phyloP scores from a whole-genome alignment of 2,888 invertebrate genomes.

The Scaptomyza parva region DNA sequence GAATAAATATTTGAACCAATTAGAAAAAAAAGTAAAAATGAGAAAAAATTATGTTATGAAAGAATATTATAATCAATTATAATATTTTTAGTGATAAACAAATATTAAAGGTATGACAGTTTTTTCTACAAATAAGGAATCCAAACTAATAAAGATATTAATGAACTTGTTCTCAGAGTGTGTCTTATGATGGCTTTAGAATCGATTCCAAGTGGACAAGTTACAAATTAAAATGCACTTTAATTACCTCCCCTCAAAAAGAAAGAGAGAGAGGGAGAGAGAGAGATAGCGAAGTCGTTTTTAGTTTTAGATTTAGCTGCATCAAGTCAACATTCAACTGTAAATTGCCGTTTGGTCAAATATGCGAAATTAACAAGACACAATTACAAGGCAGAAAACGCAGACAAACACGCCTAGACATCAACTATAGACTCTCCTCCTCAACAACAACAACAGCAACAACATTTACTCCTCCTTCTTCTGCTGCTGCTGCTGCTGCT shows the following conservation, averaged over 20 bases:
- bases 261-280: too few species aligned
- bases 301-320: constrained; percentile 32
- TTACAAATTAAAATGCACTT: constrained; percentile 76
- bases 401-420: constrained; percentile 74
- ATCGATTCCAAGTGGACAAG: constrained; percentile 72
- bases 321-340: constrained; percentile 61
- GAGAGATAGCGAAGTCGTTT: neutral
- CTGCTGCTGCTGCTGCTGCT: constrained; percentile 19
- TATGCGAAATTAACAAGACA: constrained; percentile 81
- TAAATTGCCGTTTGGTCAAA: constrained; percentile 80
- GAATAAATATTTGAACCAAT: too few species aligned
- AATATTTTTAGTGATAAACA: too few species aligned
- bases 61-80: too few species aligned
- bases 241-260: constrained; percentile 52
- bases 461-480: constrained; percentile 15
- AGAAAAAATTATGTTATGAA: too few species aligned
- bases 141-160: too few species aligned
- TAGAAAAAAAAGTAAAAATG: too few species aligned
- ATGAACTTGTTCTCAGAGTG: neutral
- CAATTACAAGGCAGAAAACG: constrained; percentile 78
- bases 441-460: constrained; percentile 2
- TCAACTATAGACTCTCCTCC: constrained; percentile 39
- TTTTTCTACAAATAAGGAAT: too few species aligned
- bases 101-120: too few species aligned
- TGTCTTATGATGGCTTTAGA: constrained; percentile 72